These are phyloP conservation scores for Sebastes trivittatus DNA, from an alignment of 2,797 vertebrate genomes.

Conservation along the genomic window DNA sequence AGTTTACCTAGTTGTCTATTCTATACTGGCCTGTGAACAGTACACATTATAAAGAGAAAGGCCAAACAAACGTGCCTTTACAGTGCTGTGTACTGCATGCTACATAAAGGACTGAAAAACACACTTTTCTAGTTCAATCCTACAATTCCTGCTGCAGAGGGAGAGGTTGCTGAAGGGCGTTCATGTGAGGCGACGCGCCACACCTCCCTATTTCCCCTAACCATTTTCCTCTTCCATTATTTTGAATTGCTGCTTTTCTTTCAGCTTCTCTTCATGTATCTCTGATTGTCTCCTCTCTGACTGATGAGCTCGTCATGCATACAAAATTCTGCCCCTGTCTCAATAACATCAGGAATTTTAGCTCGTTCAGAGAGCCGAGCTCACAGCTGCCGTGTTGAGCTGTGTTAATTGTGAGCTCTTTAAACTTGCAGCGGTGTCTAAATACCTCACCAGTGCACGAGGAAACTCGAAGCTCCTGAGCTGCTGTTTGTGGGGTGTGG, in stretches of 20 bases:
- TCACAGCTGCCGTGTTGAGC: constrained; percentile 37
- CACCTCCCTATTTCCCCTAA: not conserved
- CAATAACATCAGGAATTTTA: constrained; percentile 32
- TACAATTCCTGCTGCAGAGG: not conserved
- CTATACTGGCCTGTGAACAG: not conserved
- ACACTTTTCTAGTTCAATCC: not conserved
- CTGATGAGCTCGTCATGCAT: not conserved
- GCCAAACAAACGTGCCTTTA: not conserved
- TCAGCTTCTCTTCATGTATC: not conserved
- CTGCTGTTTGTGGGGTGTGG: constrained; percentile 54
- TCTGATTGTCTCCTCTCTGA: not conserved
- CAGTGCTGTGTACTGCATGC: not conserved
- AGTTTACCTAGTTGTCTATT: not conserved
- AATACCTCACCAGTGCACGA: constrained; percentile 35
- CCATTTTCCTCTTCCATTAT: not conserved
- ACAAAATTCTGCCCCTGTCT: not conserved
- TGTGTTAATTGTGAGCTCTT: constrained; percentile 38
- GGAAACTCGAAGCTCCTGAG: constrained; percentile 28
- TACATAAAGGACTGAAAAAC: not conserved
- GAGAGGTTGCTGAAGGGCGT: not conserved
- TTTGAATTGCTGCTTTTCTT: not conserved
- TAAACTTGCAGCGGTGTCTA: constrained; percentile 38
- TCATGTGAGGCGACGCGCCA: not conserved
- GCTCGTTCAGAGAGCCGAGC: not conserved
- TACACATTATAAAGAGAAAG: not conserved